Percentiles rank a stretch among this genome's conserved stretches.
phyloP scores from a whole-genome alignment of 1,140 invertebrate species.

The Branchinecta lindahli region DNA sequence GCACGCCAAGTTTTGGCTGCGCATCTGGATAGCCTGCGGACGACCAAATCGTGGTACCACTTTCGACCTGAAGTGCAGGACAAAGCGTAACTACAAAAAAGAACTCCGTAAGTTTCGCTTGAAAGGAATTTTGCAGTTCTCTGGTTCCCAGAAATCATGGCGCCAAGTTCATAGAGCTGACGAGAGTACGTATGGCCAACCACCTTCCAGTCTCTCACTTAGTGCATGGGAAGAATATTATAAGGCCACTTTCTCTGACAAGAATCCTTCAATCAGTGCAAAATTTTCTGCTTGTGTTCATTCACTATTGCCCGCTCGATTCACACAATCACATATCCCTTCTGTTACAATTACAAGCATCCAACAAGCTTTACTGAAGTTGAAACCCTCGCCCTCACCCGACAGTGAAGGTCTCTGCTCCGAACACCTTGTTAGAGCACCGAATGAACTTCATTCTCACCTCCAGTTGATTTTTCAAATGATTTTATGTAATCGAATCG shows the following conservation, averaged over 20 bases:
- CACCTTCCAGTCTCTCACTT: slow-evolving; percentile 2
- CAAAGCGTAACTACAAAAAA: slow-evolving; percentile 9
- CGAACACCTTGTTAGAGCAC: slow-evolving; percentile 7
- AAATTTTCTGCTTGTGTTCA: slow-evolving; percentile 1
- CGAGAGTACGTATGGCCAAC: background rate
- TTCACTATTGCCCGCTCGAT: slow-evolving; percentile 8
- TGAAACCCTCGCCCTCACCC: slow-evolving; percentile 2
- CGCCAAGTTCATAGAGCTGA: background rate
- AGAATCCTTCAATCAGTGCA: slow-evolving; percentile 6
- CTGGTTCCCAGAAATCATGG: slow-evolving; percentile 6
- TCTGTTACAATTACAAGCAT: slow-evolving; percentile 2
- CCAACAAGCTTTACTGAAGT: slow-evolving; percentile 4
- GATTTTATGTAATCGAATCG: slow-evolving; percentile 4
- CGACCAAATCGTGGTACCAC: background rate
- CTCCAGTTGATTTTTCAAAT: slow-evolving; percentile 8
- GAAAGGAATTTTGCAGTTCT: slow-evolving; percentile 2
- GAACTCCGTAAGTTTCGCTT: slow-evolving; percentile 3
- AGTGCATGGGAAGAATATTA: slow-evolving; percentile 10
- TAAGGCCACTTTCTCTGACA: slow-evolving; percentile 1
- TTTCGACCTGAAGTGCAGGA: slow-evolving; percentile 6
- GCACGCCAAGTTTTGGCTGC: slow-evolving; percentile 2
- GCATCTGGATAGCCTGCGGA: slow-evolving; percentile 4
- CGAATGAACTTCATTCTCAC: background rate
- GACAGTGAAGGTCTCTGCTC: slow-evolving; percentile 5
- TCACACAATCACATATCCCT: slow-evolving; percentile 6